Conservation (phyloP, 2,797 vertebrate species). For the Mormyrus hasselquistii region DNA sequence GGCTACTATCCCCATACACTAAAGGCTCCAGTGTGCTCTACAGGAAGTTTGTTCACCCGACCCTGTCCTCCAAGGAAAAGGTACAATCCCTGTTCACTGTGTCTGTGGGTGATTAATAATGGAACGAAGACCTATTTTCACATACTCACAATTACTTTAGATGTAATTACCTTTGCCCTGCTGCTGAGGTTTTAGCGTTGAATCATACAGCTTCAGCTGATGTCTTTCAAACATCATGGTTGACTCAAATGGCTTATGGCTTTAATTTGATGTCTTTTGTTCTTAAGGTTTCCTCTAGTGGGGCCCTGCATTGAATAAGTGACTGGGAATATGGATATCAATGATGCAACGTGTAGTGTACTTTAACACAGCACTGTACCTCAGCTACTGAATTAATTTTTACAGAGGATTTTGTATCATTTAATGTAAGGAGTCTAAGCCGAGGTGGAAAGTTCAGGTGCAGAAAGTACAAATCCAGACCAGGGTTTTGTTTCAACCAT, state of each 20-base stretch:
- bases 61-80: constrained; percentile 98
- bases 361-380: not conserved
- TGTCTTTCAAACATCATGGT: not conserved
- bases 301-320: not conserved
- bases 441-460: not conserved
- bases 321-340: not conserved
- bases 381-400: not conserved
- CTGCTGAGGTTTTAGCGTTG: not conserved
- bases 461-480: not conserved
- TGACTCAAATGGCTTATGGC: not conserved
- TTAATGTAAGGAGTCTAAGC: not conserved
- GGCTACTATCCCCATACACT: constrained; percentile 96
- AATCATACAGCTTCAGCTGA: not conserved
- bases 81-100: constrained; percentile 56
- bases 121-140: not conserved
- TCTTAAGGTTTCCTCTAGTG: not conserved
- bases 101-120: not conserved
- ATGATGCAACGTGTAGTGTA: not conserved
- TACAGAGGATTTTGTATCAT: not conserved
- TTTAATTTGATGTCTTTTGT: not conserved
- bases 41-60: constrained; percentile 97
- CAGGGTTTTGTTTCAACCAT: not conserved
- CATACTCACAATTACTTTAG: not conserved
- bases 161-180: not conserved
- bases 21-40: constrained; percentile 97